Evolutionary conservation across 2,797 vertebrate species (phyloP), one percentile per base, ranked within the genome.

Genomic region (Gouania willdenowi): DNA sequence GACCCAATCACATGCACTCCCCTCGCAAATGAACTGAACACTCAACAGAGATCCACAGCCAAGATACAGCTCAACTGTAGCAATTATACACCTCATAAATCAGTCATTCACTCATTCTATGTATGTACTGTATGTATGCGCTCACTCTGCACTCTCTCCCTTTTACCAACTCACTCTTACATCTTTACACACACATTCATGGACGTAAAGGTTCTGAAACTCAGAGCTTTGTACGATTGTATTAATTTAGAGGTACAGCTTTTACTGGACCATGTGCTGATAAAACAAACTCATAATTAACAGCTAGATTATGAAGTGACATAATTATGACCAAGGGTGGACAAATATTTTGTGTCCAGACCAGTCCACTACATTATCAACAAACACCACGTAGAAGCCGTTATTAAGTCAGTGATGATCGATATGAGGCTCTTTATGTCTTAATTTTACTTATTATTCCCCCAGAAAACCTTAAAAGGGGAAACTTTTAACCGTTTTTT

Each of bases 21-120:
- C 8, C 31, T 18, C 36, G 18, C 42, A 47, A 31, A 31, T 20
- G 24, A 9, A 26, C 14, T 31, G 55, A 52, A 39, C 43, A 58
- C 59, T 29, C 15, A 19, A 12, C 47, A 53, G 26, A 61, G 34
- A 49, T 67, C 62, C 16, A 33, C 56, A 42, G 71, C 75, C 81
- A 77, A 69, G 36, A 74, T 41, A 56, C 54, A 22, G 49, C 33
- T 48, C 46, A 57, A 42, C 49, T 52, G 52, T 66, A 30, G 62
- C 71, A 66, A 71, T 86, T 79, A 76, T 61, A 60, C 77, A 83
- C 75, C 59, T 58, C 71, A 81, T 84, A 85, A 85, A 85, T 87
- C 77, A 67, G 63, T 75, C 75, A 61, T 43, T 72, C 66, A 67
- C 49, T 65, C 43, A 70, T 71, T 81, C 55, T n/a, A n/a, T n/a